A percentile compares a stretch with the other conserved stretches of the same genome.
Conservation (phyloP, 2,797 vertebrate species). For the Pseudochaenichthys georgianus region DNA sequence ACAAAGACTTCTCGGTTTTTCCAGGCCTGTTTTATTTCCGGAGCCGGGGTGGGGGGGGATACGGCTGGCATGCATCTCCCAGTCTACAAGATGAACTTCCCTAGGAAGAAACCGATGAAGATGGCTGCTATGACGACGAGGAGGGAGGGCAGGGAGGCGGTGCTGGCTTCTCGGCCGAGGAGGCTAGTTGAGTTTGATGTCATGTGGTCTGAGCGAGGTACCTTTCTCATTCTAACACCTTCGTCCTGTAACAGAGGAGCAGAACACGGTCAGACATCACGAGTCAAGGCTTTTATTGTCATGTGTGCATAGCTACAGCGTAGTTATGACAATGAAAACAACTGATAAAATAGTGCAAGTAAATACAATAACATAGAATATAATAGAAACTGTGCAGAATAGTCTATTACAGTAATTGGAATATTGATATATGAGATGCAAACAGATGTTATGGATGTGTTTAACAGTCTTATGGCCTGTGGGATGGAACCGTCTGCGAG, state of each 20-base stretch:
- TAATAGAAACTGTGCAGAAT: too few relatives aligned
- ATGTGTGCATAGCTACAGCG: too few relatives aligned
- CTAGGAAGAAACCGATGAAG: conserved; percentile 99
- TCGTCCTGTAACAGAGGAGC: conserved; percentile 88
- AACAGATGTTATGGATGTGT: too few relatives aligned
- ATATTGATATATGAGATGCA: too few relatives aligned
- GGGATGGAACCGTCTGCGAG: too few relatives aligned
- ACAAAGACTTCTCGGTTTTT: conserved; percentile 84
- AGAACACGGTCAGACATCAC: neutral
- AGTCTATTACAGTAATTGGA: too few relatives aligned
- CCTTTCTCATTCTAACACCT: conserved; percentile 92
- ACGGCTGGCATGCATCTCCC: conserved; percentile 88
- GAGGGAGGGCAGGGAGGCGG: conserved; percentile 95
- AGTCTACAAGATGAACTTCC: conserved; percentile 99
- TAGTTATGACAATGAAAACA: too few relatives aligned
- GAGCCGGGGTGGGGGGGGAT: conserved; percentile 70
- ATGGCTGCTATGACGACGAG: conserved; percentile 99
- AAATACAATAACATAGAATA: too few relatives aligned
- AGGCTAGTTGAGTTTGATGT: conserved; percentile 85
- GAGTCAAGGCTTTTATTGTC: too few relatives aligned
- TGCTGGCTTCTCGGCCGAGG: conserved; percentile 90
- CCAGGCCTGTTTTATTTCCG: conserved; percentile 69
- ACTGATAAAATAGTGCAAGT: too few relatives aligned
- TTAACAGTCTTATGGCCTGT: too few relatives aligned
- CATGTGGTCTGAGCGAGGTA: conserved; percentile 90